Percentiles rank a stretch among this genome's conserved stretches.
Evolutionary conservation across 2,888 invertebrate species (phyloP).

Genomic region (Caenorhabditis sp.): DNA sequence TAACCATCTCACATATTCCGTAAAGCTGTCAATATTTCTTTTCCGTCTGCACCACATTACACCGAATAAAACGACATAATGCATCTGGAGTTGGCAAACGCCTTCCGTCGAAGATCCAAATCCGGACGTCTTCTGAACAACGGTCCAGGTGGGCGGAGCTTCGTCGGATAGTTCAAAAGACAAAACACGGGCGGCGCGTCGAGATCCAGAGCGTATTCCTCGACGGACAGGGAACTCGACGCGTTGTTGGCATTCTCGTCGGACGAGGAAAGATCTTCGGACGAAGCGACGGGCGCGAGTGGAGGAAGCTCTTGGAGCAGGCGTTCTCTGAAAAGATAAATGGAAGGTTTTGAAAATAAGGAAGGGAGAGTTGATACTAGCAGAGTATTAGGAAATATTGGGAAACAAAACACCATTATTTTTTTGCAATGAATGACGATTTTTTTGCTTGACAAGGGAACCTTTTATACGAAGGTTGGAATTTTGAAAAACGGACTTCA

Average conservation of each 20-base stretch:
- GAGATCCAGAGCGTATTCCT: conserved; percentile 81
- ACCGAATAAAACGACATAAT: conserved; percentile 42
- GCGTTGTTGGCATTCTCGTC: conserved; percentile 65
- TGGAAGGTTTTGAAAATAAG: too few relatives aligned
- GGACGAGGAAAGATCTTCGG: conserved; percentile 81
- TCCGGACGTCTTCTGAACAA: conserved; percentile 49
- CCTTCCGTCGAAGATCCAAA: conserved; percentile 55
- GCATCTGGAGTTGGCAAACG: conserved; percentile 56
- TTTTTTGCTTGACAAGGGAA: too few relatives aligned
- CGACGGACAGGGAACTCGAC: conserved; percentile 56
- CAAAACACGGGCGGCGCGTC: conserved; percentile 78
- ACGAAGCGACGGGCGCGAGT: conserved; percentile 81
- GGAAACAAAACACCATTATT: too few relatives aligned
- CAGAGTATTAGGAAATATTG: too few relatives aligned
- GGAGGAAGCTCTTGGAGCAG: conserved; percentile 83
- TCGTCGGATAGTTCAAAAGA: conserved; percentile 68
- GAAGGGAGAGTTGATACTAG: too few relatives aligned
- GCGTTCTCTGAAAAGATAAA: conserved; percentile 80
- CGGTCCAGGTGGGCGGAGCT: conserved; percentile 67
- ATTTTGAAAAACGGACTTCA: too few relatives aligned
- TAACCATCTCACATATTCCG: too few relatives aligned
- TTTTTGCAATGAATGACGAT: too few relatives aligned
- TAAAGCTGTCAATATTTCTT: too few relatives aligned
- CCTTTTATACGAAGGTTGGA: too few relatives aligned
- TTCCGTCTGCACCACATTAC: background rate